Conservation (phyloP, 2,113 vertebrate species). For the Bubo scandiacus region DNA sequence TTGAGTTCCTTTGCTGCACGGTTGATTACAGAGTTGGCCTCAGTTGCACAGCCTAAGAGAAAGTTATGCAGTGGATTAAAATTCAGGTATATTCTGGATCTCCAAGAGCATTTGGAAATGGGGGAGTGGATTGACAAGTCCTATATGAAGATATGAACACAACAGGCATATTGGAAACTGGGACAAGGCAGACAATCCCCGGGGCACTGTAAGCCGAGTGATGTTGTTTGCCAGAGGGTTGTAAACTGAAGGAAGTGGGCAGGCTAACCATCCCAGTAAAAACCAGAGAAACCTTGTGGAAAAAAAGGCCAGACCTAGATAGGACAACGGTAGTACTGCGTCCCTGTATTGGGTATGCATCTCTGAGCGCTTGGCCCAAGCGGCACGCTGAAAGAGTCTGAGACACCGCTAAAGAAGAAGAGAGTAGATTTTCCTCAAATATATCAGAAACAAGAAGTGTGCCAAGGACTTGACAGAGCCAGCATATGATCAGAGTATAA, state of each 20-base stretch:
- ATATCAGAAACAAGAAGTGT: not conserved
- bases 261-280: not conserved
- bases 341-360: not conserved
- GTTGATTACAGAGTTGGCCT: not conserved
- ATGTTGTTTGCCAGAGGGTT: not conserved
- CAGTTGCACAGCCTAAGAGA: not conserved
- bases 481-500: not conserved
- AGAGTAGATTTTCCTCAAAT: not conserved
- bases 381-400: not conserved
- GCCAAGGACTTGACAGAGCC: not conserved
- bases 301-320: accelerated
- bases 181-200: not conserved
- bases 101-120: not conserved
- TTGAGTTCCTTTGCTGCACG: not conserved
- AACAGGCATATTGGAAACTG: not conserved
- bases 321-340: accelerated
- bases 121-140: not conserved
- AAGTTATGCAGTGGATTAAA: not conserved
- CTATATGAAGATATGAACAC: not conserved
- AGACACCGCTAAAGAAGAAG: not conserved
- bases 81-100: not conserved
- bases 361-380: not conserved
- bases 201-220: not conserved
- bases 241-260: not conserved
- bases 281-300: not conserved